Percentiles rank a stretch among this genome's conserved stretches.
These are phyloP conservation scores for Mola mola DNA, from an alignment of 2,113 vertebrate species.

Conservation along the genomic window DNA sequence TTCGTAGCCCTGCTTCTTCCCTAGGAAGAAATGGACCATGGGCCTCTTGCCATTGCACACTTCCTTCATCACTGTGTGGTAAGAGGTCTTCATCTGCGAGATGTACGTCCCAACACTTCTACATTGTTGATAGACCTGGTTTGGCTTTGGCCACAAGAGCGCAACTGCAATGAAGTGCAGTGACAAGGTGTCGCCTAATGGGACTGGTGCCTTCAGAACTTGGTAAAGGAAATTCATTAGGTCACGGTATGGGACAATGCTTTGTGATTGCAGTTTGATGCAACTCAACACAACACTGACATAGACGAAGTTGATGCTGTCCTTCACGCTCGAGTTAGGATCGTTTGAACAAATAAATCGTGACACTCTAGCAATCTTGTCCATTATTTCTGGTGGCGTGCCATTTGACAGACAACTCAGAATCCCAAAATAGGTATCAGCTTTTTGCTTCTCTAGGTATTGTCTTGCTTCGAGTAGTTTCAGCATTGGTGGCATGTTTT, in stretches of 20 bases:
- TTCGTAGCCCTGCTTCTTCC: conserved; percentile 57
- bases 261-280: conserved; percentile 41
- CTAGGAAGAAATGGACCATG: conserved; percentile 70
- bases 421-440: conserved; percentile 69
- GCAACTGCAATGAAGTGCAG: conserved; percentile 67
- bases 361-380: conserved; percentile 39
- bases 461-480: conserved; percentile 13
- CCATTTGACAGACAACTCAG: conserved; percentile 45
- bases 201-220: background rate
- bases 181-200: conserved; percentile 22
- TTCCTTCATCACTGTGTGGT: conserved; percentile 51
- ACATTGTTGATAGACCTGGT: accelerated
- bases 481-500: background rate
- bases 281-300: conserved; percentile 68
- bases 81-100: conserved; percentile 61
- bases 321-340: background rate
- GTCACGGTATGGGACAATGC: accelerated
- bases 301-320: conserved; percentile 68
- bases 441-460: conserved; percentile 61
- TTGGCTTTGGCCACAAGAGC: conserved; percentile 63
- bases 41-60: conserved; percentile 62
- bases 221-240: accelerated
- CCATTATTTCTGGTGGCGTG: conserved; percentile 15
- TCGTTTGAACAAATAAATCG: background rate
- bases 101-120: conserved; percentile 36